Conservation (phyloP, 2,797 vertebrate genomes). For the Danionella dracula region DNA sequence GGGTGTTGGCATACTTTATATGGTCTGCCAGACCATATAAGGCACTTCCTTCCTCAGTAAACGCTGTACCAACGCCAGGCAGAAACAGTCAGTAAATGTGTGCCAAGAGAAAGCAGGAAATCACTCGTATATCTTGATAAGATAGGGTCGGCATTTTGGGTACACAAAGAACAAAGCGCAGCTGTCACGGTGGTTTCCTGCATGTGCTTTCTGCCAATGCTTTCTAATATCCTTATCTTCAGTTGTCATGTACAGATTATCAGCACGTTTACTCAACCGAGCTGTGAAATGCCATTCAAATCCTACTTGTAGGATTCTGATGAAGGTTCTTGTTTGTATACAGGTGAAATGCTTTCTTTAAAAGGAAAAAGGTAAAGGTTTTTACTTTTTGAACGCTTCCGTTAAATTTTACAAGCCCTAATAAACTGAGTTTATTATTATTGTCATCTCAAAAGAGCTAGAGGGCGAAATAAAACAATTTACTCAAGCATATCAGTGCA, state of each 20-base stretch:
- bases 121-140: constrained; percentile 52
- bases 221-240: constrained; percentile 43
- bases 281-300: constrained; percentile 27
- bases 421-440: neutral
- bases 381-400: neutral
- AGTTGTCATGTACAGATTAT: constrained; percentile 41
- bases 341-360: neutral
- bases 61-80: constrained; percentile 38
- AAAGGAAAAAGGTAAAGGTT: neutral
- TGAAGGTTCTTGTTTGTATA: neutral
- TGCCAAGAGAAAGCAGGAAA: constrained; percentile 51
- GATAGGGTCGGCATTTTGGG: constrained; percentile 33
- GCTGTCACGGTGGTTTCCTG: constrained; percentile 47
- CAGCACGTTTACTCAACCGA: constrained; percentile 22
- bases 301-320: constrained; percentile 30
- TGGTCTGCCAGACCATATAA: constrained; percentile 41
- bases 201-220: constrained; percentile 8
- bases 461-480: neutral
- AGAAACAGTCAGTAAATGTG: constrained; percentile 31
- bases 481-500: constrained; percentile 5
- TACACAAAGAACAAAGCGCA: constrained; percentile 48
- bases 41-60: constrained; percentile 45
- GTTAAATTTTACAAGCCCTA: neutral
- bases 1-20: neutral
- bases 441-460: neutral